Conservation (phyloP, 2,797 vertebrate genomes). For the Rhinella marina region DNA sequence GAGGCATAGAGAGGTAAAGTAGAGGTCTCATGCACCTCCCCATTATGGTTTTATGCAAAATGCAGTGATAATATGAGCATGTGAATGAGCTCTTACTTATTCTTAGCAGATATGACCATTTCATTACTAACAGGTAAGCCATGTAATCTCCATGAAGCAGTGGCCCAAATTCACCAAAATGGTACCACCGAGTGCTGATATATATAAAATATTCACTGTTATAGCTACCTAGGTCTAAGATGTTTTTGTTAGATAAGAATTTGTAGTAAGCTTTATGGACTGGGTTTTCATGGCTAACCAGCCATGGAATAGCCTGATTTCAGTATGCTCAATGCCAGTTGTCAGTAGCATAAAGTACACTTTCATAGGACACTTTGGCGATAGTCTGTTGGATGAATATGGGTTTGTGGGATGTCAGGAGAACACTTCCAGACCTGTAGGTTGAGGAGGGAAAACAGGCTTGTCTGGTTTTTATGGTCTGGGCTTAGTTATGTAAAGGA, state of each 20-base stretch:
- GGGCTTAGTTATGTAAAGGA: background rate
- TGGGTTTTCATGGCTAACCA: background rate
- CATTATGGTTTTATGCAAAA: background rate
- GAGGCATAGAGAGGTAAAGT: background rate
- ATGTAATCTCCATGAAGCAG: no score
- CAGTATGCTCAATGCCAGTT: background rate
- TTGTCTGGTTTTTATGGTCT: no score
- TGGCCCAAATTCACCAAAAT: background rate
- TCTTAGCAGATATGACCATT: no score
- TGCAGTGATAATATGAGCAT: no score
- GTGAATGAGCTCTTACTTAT: no score
- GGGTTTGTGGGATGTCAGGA: no score
- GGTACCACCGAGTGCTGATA: background rate
- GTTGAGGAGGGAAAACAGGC: no score
- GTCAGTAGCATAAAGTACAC: background rate
- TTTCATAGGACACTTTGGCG: background rate
- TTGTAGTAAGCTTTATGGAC: background rate
- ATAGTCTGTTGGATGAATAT: background rate
- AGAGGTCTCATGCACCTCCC: background rate
- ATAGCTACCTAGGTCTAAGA: background rate
- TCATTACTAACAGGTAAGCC: no score
- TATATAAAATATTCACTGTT: background rate
- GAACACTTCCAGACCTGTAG: no score
- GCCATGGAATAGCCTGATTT: background rate
- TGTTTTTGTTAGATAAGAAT: background rate